A percentile compares a stretch with the other conserved stretches of the same genome.
These are phyloP conservation scores for Turritopsis dohrnii DNA, from an alignment of 30 jellyfish, hydroid and myxozoan genomes.

Conservation along the genomic window DNA sequence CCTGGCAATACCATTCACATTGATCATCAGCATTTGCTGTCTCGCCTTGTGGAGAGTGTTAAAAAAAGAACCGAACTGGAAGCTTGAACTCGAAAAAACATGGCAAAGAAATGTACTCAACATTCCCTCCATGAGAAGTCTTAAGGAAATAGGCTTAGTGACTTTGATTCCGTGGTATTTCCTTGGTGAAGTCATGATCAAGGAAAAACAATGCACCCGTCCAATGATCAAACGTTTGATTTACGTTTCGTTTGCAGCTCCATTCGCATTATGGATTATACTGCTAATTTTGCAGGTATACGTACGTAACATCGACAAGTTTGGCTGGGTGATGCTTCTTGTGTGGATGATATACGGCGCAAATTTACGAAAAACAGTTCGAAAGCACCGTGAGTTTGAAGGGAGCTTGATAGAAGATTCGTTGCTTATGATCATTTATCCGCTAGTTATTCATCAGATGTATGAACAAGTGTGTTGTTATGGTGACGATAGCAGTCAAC, in stretches of 20 bases:
- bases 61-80: slow-evolving; percentile 2
- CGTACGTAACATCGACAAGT: not conserved
- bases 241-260: not conserved
- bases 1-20: not conserved
- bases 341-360: not conserved
- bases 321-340: not conserved
- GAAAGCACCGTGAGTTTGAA: not conserved
- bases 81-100: not conserved
- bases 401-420: not conserved
- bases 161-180: not conserved
- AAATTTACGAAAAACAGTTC: not conserved
- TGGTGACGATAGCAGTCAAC: not conserved
- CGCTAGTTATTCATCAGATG: not conserved
- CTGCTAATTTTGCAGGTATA: not conserved
- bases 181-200: not conserved
- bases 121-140: not conserved
- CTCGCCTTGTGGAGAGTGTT: slow-evolving; percentile 1
- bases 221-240: not conserved
- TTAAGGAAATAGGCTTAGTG: not conserved
- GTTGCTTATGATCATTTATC: not conserved
- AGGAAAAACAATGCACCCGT: not conserved
- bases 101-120: not conserved
- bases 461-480: not conserved
- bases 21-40: not conserved
- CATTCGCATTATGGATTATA: not conserved